Conservation (phyloP, 2,797 vertebrate genomes). For the Heterohyrax brucei region DNA sequence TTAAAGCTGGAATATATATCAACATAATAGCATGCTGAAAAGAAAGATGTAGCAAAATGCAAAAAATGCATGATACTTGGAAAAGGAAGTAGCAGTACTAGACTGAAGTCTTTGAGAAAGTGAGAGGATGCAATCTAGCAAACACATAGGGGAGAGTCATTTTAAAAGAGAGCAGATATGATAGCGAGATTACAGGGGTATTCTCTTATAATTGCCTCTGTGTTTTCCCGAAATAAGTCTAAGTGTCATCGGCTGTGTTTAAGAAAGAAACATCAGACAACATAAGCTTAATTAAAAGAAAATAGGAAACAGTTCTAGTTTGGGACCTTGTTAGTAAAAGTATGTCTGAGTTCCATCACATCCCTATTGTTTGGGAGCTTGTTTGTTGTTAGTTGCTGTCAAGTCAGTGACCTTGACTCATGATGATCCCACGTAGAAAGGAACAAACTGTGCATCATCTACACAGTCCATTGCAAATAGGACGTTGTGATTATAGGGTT, state of each 20-base stretch:
- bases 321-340: background rate
- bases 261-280: background rate
- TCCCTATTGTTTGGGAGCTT: background rate
- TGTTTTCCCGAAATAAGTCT: background rate
- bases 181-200: background rate
- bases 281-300: background rate
- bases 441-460: no score
- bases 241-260: background rate
- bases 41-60: background rate
- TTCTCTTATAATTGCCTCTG: background rate
- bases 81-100: conserved; percentile 1
- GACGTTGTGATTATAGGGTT: no score
- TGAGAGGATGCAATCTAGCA: background rate
- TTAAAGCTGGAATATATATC: background rate
- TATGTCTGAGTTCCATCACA: background rate
- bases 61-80: background rate
- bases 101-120: background rate
- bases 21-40: background rate
- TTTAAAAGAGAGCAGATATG: no score
- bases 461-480: no score
- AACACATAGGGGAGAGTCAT: background rate
- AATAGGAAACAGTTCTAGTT: background rate
- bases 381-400: no score
- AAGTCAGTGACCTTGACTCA: no score
- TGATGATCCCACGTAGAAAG: no score